Conservation (phyloP, 2,888 invertebrate species). For the Drosophila anomalata region DNA sequence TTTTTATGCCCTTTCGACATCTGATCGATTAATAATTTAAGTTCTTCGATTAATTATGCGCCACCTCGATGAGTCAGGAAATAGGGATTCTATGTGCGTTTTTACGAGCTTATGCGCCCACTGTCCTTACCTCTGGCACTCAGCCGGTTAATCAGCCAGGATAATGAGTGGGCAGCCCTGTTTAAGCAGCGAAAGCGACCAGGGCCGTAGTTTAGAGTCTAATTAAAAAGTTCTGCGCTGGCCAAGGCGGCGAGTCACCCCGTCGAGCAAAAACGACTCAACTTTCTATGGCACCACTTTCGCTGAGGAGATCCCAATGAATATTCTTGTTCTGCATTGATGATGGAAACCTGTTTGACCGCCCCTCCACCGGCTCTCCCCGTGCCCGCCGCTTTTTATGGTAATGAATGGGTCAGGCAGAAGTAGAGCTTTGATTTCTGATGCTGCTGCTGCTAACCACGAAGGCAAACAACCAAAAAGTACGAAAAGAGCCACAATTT, state of each 20-base stretch:
- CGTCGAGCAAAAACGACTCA: conserved; percentile 35
- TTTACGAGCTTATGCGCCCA: background rate
- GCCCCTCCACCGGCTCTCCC: conserved; percentile 20
- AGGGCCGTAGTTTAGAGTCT: conserved; percentile 43
- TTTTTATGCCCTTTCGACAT: background rate
- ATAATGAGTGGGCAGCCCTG: conserved; percentile 30
- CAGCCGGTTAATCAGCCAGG: conserved; percentile 49
- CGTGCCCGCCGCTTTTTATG: conserved; percentile 47
- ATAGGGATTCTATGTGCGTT: background rate
- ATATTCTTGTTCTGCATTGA: conserved; percentile 72
- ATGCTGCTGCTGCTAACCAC: conserved; percentile 58
- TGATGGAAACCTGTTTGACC: conserved; percentile 59
- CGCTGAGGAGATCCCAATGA: conserved; percentile 60
- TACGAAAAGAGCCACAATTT: conserved; percentile 30
- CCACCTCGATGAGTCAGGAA: background rate
- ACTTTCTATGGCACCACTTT: conserved; percentile 78
- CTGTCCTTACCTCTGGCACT: conserved; percentile 7
- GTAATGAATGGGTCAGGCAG: conserved; percentile 60
- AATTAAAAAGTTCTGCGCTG: conserved; percentile 37
- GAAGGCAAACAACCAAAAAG: conserved; percentile 52
- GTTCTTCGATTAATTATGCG: background rate
- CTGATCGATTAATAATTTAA: conserved; percentile 3
- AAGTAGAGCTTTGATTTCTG: conserved; percentile 64
- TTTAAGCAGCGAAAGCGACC: conserved; percentile 2
- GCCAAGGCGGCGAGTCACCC: conserved; percentile 35